Conservation (phyloP, 2,113 vertebrate species). For the Cryptomyrus ogoouensis region DNA sequence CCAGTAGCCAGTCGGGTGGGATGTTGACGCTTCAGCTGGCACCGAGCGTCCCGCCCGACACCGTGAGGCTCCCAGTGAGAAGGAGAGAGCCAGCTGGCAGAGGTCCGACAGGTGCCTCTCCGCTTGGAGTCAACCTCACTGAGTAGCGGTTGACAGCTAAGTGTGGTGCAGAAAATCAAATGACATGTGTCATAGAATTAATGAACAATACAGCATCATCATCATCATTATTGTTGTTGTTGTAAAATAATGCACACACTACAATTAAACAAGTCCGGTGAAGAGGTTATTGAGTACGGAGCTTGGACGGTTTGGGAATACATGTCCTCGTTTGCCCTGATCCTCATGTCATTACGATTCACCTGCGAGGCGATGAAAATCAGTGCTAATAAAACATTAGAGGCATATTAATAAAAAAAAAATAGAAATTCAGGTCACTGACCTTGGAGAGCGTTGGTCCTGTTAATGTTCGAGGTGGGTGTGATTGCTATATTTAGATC, state of each 20-base stretch:
- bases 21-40: not conserved
- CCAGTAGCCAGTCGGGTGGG: not conserved
- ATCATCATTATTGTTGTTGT: not conserved
- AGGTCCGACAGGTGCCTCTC: not conserved
- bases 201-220: not conserved
- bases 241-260: not conserved
- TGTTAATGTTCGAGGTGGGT: not conserved
- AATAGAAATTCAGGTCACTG: not conserved
- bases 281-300: not conserved
- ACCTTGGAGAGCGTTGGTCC: not conserved
- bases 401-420: not conserved
- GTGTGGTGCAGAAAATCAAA: not conserved
- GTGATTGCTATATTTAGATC: not conserved
- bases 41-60: not conserved
- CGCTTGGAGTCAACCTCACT: not conserved
- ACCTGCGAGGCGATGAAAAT: not conserved
- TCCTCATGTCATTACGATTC: not conserved
- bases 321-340: not conserved
- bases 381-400: not conserved
- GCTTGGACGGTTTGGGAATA: not conserved
- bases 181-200: not conserved
- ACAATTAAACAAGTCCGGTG: not conserved
- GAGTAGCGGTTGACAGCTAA: not conserved
- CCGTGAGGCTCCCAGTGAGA: not conserved
- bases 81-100: not conserved